Base-by-base conservation (phyloP, 2,113 vertebrate species). In the Xiphorhynchus elegans region DNA sequence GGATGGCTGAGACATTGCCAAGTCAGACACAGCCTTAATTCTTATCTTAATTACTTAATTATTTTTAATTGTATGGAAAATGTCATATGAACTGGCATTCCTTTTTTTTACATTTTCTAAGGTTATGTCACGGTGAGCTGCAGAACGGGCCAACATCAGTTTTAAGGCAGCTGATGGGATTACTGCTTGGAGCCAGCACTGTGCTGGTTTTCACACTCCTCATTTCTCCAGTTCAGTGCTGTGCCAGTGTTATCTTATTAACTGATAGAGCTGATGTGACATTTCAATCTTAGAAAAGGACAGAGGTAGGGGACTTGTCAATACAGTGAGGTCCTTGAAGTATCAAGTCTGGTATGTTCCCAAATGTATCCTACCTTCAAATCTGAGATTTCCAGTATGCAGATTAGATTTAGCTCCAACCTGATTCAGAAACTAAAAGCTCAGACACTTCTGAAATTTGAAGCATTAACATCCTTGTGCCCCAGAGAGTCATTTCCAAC, bases 351-450 rank as follows among this genome's bases (percentile, higher is more conserved):
- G 66, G 11, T 59, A 21, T 9, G 7, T 86, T 94, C 64, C 83
- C 73, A 24, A 52, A 81, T n/a, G 50, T 37, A 56, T 40, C 29
- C 52, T 39, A 3, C 64, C 26, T 69, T 89, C 46, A 63, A 75
- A 87, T 44, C 42, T 62, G 40, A 85, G 53, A 35, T 74, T 84
- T 79, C 70, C 11, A 10, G 19, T 52, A 3, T 60, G 72, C 70
- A 60, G 24, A 26, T 72, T 78, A 16, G 42, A n/a, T 89, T 93
- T 82, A 52, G 44, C 58, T 87, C 52, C 0, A 0, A 52, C 12
- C 28, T 64, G 70, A 78, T 83, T 60, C 59, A 96, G 70, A 82
- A 92, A 60, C 84, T 53, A 39, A 90, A 91, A 89, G 63, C 75
- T 79, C 84, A 87, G 66, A 52, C n/a, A 37, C 52, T 91, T 87